Evolutionary conservation across 35 echinoderm and acorn worm genomes (phyloP), one percentile per base, ranked within the genome.

Genomic region (Apostichopus californicus): DNA sequence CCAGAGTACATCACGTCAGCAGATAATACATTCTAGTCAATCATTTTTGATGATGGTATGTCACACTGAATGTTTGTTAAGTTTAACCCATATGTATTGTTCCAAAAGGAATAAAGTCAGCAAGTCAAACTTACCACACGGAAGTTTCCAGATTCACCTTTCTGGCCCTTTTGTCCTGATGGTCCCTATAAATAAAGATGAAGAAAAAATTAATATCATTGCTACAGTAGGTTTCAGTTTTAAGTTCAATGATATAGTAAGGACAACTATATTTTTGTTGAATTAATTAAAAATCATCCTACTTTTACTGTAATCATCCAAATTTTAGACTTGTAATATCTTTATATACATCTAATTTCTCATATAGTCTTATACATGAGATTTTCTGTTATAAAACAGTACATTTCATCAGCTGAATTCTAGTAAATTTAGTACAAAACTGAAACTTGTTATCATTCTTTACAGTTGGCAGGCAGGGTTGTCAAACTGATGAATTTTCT

Each of bases 121-220:
- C 34, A 46, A 46, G 34, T 46, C 34, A 61, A 56, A 57, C 86
- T 53, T 72, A 89, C 86, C 86, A 89, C 86, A 66, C 86, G 57
- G 53, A 58, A 85, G 57, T 59, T 85, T 85, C 81, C 81, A 58
- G 68, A 4, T 89, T 89, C 86, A 68, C 86, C 86, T 34, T 68
- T 68, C 61, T 71, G 22, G 25, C 86, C 86, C 52, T 89, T 89
- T 72, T 89, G 86, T 89, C 86, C 86, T 59, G 18, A 20, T 18
- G 58, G n/a, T 28, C 26, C 82, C 83, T 87, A 46, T 14, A 72
- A 4, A 72, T 46, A 5, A 22, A 17, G 34, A 26, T 21, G 72
- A 72, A 46, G 34, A 8, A 88, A 78, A 80, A 80, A 80, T 28
- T 12, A 28, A 28, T 28, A 17, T 80, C 10, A 54, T n/a, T 17